Conservation (phyloP, 2,113 vertebrate genomes). For the Herpailurus yagouaroundi region DNA sequence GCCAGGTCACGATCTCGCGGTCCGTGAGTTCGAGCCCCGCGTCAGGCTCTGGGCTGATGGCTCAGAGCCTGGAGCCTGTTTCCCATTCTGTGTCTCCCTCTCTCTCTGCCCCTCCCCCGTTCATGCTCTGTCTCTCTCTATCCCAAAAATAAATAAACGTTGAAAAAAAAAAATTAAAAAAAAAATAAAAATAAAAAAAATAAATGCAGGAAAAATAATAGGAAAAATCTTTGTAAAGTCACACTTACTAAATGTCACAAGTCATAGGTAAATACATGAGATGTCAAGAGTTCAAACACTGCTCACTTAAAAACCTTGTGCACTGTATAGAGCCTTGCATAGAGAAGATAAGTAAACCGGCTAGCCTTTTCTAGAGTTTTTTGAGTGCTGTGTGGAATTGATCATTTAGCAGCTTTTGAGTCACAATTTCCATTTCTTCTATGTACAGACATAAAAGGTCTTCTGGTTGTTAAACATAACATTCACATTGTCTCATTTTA, state of each 20-base stretch:
- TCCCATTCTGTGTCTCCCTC: no score
- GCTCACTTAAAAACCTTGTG: neutral
- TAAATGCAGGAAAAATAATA: neutral
- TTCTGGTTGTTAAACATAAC: neutral
- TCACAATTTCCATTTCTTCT: conserved; percentile 20
- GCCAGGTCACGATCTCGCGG: no score
- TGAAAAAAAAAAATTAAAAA: no score
- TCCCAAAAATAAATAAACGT: no score
- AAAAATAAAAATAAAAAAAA: no score
- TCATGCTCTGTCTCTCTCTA: no score
- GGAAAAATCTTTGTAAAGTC: conserved; percentile 22
- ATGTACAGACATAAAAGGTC: neutral
- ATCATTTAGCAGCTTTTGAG: neutral
- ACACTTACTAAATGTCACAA: neutral
- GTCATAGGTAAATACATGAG: neutral
- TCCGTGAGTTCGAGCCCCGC: no score
- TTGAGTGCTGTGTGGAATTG: neutral
- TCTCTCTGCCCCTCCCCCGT: no score
- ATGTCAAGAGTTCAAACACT: neutral
- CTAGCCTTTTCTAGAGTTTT: neutral
- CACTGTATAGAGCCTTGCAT: neutral
- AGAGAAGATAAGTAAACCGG: neutral
- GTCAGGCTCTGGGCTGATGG: no score
- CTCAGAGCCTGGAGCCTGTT: no score
- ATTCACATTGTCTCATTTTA: conserved; percentile 40